These are phyloP conservation scores for Clarias magur DNA, from an alignment of 2,113 vertebrate species.

Conservation along the genomic window DNA sequence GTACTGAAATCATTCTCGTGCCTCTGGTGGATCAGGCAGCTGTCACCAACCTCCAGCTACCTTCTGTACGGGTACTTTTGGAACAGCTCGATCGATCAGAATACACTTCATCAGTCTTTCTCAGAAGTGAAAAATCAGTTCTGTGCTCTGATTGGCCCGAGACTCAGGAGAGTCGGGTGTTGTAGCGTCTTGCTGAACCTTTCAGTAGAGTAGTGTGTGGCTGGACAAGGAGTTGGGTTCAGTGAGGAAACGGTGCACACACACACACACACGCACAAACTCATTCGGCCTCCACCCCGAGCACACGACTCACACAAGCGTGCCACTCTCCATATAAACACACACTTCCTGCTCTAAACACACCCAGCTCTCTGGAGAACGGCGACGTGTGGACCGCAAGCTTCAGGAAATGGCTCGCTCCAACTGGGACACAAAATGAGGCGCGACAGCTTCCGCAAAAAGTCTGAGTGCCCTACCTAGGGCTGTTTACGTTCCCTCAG, in stretches of 20 bases:
- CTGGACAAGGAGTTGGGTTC: neutral
- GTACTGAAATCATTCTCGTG: too few species aligned
- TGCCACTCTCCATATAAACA: constrained; percentile 42
- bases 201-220: neutral
- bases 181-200: neutral
- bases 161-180: neutral
- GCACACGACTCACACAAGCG: constrained; percentile 42
- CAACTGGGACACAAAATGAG: constrained; percentile 27
- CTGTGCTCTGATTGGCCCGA: constrained; percentile 9
- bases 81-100: neutral
- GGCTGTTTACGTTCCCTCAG: neutral
- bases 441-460: constrained; percentile 25
- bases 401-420: constrained; percentile 30
- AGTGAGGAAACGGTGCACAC: neutral
- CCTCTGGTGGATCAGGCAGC: too few species aligned
- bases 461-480: constrained; percentile 2
- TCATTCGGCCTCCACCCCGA: neutral
- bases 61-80: too few species aligned
- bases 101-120: neutral
- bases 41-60: too few species aligned
- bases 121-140: neutral
- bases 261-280: constrained; percentile 13
- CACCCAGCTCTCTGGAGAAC: constrained; percentile 34
- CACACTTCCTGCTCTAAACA: constrained; percentile 41
- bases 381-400: neutral